A percentile compares a stretch with the other conserved stretches of the same genome.
Evolutionary conservation across 2,797 vertebrate genomes (phyloP).

Genomic region (Liasis olivaceus): DNA sequence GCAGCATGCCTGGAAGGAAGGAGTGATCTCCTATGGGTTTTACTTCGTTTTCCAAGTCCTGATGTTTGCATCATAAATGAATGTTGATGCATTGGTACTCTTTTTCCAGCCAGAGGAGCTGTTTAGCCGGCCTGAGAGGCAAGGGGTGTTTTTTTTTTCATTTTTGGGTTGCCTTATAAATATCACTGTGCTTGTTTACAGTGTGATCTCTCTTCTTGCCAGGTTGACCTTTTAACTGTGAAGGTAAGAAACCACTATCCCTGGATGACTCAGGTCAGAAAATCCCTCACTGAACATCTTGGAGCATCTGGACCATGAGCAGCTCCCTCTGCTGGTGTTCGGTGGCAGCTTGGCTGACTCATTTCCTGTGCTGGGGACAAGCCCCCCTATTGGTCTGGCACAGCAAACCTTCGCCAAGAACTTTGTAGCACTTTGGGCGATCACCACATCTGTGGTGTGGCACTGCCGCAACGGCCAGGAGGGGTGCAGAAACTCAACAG

Average conservation of each 20-base stretch:
- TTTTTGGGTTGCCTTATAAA: too few relatives aligned
- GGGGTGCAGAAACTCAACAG: background rate
- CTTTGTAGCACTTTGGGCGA: background rate
- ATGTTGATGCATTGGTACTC: too few relatives aligned
- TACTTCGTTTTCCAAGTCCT: too few relatives aligned
- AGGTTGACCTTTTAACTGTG: background rate
- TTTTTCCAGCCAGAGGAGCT: too few relatives aligned
- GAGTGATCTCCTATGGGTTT: background rate
- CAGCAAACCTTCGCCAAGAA: background rate
- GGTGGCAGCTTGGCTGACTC: background rate
- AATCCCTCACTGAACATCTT: background rate
- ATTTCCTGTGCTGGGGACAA: background rate
- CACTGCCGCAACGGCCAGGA: background rate
- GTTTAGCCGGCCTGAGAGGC: too few relatives aligned
- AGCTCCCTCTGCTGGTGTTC: background rate
- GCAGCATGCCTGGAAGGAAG: background rate
- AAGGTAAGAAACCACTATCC: background rate
- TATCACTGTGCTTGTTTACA: background rate
- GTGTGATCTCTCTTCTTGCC: background rate
- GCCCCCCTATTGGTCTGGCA: accelerated
- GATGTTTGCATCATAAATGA: too few relatives aligned
- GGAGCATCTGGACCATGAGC: accelerated
- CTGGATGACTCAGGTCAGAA: background rate
- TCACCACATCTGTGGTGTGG: background rate
- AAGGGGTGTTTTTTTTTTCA: too few relatives aligned